phyloP scores from a whole-genome alignment of 2,797 vertebrate genomes.

The Iguana delicatissima region DNA sequence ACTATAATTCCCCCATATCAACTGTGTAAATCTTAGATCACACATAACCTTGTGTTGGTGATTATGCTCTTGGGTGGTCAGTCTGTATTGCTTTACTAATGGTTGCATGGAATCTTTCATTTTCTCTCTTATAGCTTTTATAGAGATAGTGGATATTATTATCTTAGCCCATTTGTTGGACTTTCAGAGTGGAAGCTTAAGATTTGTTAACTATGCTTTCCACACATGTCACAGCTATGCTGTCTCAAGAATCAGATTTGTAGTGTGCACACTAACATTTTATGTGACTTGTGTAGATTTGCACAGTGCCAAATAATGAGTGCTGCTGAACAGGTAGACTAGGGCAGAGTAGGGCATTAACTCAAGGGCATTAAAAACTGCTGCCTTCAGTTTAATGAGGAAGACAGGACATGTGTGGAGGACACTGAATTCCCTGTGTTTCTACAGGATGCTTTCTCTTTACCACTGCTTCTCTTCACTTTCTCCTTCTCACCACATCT shows the following conservation, averaged over 20 bases:
- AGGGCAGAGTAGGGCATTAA: too few species aligned
- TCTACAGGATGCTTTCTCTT: background rate
- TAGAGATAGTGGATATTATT: background rate
- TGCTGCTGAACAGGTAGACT: background rate
- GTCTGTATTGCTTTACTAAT: background rate
- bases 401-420: background rate
- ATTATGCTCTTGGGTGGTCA: background rate
- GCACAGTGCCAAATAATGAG: background rate
- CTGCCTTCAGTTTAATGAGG: background rate
- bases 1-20: background rate
- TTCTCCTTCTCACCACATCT: background rate
- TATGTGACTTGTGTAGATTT: background rate
- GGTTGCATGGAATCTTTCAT: background rate
- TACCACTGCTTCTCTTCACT: background rate
- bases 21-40: background rate
- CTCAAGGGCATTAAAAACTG: background rate
- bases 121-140: constrained; percentile 11
- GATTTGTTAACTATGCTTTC: background rate
- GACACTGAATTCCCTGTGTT: background rate
- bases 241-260: background rate
- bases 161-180: background rate
- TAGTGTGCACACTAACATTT: background rate
- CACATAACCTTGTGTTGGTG: background rate
- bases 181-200: background rate
- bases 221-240: background rate